Conservation (phyloP, 2,888 invertebrate species). For the Silvanus unidentatus region DNA sequence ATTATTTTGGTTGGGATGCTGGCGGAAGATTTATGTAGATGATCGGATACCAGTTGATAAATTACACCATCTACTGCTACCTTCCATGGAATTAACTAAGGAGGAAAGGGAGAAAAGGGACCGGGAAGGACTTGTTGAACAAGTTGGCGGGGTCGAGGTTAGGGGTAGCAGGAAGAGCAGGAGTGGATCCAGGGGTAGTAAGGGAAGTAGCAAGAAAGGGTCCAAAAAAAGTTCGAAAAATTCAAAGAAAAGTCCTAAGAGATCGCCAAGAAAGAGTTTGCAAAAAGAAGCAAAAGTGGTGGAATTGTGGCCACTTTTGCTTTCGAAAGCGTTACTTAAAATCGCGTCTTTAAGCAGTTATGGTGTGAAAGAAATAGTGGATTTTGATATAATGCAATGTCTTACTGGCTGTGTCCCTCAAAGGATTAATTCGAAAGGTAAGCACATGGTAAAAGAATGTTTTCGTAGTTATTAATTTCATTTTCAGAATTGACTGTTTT, state of each 20-base stretch:
- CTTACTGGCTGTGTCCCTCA: conserved; percentile 47
- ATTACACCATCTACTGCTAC: conserved; percentile 39
- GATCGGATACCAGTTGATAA: conserved; percentile 46
- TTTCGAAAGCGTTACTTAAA: conserved; percentile 48
- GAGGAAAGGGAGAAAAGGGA: no score
- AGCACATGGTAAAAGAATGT: background rate
- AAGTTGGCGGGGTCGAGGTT: no score
- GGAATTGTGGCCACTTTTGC: conserved; percentile 48
- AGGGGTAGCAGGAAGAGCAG: no score
- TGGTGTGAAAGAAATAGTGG: conserved; percentile 35
- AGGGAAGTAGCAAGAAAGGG: no score
- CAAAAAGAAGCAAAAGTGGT: conserved; percentile 13
- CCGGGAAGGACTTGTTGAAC: no score
- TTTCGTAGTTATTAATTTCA: background rate
- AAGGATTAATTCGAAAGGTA: conserved; percentile 26
- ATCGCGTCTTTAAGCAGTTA: conserved; percentile 44
- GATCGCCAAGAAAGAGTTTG: conserved; percentile 5
- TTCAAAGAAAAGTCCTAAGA: background rate
- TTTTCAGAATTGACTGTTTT: background rate
- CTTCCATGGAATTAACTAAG: conserved; percentile 21
- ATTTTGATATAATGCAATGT: conserved; percentile 45
- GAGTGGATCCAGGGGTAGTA: no score
- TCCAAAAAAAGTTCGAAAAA: background rate
- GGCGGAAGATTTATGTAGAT: conserved; percentile 48
- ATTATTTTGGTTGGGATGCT: conserved; percentile 47